phyloP scores from a whole-genome alignment of 2,888 invertebrate species.

The Cheilosia scutellata region DNA sequence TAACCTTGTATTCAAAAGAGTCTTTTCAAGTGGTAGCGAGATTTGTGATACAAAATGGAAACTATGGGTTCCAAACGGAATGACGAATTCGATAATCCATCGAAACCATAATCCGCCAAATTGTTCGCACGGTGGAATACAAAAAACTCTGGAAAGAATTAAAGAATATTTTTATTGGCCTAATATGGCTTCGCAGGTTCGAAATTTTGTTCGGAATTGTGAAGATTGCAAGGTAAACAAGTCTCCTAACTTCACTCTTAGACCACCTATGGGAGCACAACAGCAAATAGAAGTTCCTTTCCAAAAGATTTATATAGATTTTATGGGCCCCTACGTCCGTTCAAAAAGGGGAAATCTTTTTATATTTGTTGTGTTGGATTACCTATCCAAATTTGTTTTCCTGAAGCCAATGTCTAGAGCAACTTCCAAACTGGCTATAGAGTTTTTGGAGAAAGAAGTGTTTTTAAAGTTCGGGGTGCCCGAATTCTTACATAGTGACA shows the following conservation, averaged over 20 bases:
- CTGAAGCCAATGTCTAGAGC: conserved; percentile 44
- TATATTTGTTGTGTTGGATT: conserved; percentile 53
- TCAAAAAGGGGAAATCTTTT: conserved; percentile 53
- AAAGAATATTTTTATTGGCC: conserved; percentile 2
- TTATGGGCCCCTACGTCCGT: conserved; percentile 67
- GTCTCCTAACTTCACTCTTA: background rate
- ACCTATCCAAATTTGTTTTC: conserved; percentile 53
- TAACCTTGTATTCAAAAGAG: background rate
- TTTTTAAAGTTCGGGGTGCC: conserved; percentile 78
- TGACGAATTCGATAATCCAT: background rate
- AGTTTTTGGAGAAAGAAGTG: conserved; percentile 57
- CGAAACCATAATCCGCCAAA: background rate
- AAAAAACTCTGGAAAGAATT: no score
- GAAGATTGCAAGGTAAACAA: conserved; percentile 7
- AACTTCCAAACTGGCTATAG: conserved; percentile 6
- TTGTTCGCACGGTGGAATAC: no score
- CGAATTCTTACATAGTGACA: conserved; percentile 75
- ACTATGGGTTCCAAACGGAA: background rate
- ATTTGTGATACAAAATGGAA: background rate
- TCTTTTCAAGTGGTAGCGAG: background rate
- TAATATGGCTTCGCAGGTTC: background rate
- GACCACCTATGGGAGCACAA: conserved; percentile 61
- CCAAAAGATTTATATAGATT: conserved; percentile 62
- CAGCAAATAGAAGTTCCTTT: conserved; percentile 41
- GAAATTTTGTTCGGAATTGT: background rate